Percentiles rank a stretch among this genome's conserved stretches.
Conservation (phyloP, 2,797 vertebrate species). For the Pipistrellus pygmaeus region DNA sequence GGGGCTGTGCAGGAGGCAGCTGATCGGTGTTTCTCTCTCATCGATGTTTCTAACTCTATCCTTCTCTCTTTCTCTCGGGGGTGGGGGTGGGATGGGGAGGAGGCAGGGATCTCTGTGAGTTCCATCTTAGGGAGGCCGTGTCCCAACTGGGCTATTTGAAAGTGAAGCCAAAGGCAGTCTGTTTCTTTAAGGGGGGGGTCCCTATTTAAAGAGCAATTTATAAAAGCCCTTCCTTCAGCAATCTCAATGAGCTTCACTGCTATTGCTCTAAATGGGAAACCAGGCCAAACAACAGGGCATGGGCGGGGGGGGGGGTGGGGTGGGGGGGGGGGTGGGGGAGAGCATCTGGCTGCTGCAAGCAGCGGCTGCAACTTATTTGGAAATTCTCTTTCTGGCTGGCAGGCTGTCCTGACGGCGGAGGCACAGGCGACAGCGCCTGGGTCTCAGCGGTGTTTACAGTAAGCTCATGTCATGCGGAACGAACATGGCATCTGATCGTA, state of each 20-base stretch:
- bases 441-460: not conserved
- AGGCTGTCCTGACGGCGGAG: not conserved
- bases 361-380: conserved; percentile 9
- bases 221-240: not conserved
- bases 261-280: not conserved
- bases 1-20: no score
- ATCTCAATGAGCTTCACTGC: not conserved
- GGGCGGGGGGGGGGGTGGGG: not conserved
- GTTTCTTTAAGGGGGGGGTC: conserved; percentile 10
- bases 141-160: not conserved
- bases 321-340: no score
- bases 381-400: conserved; percentile 21
- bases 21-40: no score
- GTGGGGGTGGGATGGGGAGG: no score
- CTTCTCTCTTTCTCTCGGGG: no score
- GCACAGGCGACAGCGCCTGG: not conserved
- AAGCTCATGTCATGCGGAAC: not conserved
- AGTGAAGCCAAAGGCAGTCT: not conserved
- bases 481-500: not conserved
- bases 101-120: not conserved
- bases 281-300: not conserved
- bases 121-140: not conserved
- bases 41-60: no score
- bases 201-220: not conserved
- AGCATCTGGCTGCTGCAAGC: not conserved